Conservation (phyloP, 2,797 vertebrate species). For the Xerus rutilus region DNA sequence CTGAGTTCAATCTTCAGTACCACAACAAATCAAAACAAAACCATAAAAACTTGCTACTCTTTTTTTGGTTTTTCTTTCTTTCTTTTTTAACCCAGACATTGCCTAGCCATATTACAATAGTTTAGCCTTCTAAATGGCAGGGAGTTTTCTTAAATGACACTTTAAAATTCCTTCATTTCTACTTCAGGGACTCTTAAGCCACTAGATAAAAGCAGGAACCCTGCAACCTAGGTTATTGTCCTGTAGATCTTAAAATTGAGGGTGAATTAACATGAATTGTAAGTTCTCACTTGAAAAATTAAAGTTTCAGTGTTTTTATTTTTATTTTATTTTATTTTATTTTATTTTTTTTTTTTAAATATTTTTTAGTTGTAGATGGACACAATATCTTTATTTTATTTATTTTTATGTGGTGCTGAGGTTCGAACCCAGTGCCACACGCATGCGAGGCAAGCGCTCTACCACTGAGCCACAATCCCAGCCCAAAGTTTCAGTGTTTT, state of each 20-base stretch:
- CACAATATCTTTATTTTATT: too few relatives aligned
- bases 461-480: too few relatives aligned
- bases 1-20: too few relatives aligned
- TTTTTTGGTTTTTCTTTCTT: neutral
- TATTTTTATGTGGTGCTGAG: too few relatives aligned
- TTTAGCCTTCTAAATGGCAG: neutral
- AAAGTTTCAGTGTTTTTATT: slow-evolving; percentile 7
- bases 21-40: too few relatives aligned
- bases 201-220: neutral
- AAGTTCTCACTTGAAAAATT: neutral
- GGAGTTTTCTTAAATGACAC: neutral
- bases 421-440: too few relatives aligned
- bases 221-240: neutral
- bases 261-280: neutral
- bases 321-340: too few relatives aligned
- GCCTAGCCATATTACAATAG: neutral
- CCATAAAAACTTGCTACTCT: neutral
- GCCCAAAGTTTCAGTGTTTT: slow-evolving; percentile 25
- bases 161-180: slow-evolving; percentile 49
- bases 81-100: neutral
- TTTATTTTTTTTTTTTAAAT: neutral
- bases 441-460: too few relatives aligned
- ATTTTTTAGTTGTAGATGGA: too few relatives aligned
- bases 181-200: neutral
- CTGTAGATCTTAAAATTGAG: slow-evolving; percentile 34